Base-by-base conservation (phyloP, 2,113 vertebrate genomes). In the Coptodon bakossiorum region DNA sequence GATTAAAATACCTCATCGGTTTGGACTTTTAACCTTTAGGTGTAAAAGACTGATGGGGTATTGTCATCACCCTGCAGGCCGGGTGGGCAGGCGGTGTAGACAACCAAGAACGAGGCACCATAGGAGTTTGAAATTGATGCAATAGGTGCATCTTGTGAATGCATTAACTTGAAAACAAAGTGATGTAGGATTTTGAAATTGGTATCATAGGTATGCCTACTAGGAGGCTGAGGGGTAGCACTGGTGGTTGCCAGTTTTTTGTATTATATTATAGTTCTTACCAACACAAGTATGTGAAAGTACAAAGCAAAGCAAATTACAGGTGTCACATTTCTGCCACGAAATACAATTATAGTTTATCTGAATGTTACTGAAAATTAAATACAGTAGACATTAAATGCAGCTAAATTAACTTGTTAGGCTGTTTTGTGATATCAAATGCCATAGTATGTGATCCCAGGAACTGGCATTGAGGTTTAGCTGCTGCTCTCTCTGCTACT, bases 401-500 rank as follows among this genome's bases (percentile, higher is more conserved):
- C 0, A 73, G 38, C 66, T 16, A 45, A 45, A 73, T 2, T 73
- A 45, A 4, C 66, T 43, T 71, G 36, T 71, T 43, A 71, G 38
- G 7, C 5, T 73, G 40, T 45, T 45, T 27, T 73, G 2, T 9
- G 5, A 10, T 17, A 45, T 24, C 38, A 9, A 22, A 71, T 71
- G 36, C 63, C 36, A 43, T 24, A 0, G 16, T 1, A 45, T 73
- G n/a, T 27, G 22, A 24, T 45, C 0, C 0, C 36, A 24, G 36
- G n/a, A 71, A 73, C 8, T 27, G n/a, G n/a, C 22, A 14, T 9
- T 27, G 40, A 24, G 38, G 22, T 73, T 10, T 27, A 71, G 66
- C 12, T 27, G 38, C 38, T 45, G 38, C 38, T 73, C 8, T 73
- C n/a, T 73, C 66, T 27, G 38, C 38, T 73, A 27, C 7, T 45